A percentile compares a stretch with the other conserved stretches of the same genome.
Evolutionary conservation across 2,888 invertebrate genomes (phyloP).

Genomic region (Heliconius ismenius): DNA sequence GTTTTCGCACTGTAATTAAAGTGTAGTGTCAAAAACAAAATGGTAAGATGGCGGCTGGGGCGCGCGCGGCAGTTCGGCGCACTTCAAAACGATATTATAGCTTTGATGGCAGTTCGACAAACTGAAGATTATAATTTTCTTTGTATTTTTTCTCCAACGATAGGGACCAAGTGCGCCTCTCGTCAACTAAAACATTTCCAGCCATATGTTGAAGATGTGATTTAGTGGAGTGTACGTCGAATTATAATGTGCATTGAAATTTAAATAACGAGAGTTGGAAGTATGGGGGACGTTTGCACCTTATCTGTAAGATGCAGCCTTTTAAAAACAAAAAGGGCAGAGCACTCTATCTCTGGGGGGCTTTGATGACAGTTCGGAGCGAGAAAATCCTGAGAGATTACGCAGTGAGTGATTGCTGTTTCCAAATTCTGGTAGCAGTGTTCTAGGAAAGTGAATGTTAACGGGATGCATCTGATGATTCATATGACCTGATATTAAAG

Average conservation of each 20-base stretch:
- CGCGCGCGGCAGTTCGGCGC: conserved; percentile 53
- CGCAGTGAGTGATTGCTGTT: conserved; percentile 79
- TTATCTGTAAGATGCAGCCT: conserved; percentile 71
- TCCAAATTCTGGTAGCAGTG: conserved; percentile 67
- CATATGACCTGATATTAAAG: conserved; percentile 55
- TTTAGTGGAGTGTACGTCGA: conserved; percentile 41
- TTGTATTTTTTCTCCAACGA: conserved; percentile 51
- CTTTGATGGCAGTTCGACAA: conserved; percentile 68
- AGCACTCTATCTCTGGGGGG: conserved; percentile 58
- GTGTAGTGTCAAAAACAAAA: conserved; percentile 81
- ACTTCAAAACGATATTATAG: conserved; percentile 59
- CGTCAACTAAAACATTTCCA: conserved; percentile 34
- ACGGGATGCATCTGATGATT: conserved; percentile 66
- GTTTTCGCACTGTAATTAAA: conserved; percentile 79
- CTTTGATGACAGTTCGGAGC: conserved; percentile 51
- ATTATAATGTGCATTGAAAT: conserved; percentile 55
- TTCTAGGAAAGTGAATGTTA: conserved; percentile 69
- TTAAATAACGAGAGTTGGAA: conserved; percentile 48
- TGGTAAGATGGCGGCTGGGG: conserved; percentile 58
- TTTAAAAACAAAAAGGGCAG: conserved; percentile 67
- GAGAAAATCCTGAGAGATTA: conserved; percentile 79
- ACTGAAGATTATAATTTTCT: conserved; percentile 67
- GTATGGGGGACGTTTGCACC: conserved; percentile 56
- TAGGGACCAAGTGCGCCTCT: conserved; percentile 34
- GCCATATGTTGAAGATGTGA: conserved; percentile 39